Base-by-base conservation (phyloP, 1,140 invertebrate genomes). In the Stenopsyche tienmushanensis region DNA sequence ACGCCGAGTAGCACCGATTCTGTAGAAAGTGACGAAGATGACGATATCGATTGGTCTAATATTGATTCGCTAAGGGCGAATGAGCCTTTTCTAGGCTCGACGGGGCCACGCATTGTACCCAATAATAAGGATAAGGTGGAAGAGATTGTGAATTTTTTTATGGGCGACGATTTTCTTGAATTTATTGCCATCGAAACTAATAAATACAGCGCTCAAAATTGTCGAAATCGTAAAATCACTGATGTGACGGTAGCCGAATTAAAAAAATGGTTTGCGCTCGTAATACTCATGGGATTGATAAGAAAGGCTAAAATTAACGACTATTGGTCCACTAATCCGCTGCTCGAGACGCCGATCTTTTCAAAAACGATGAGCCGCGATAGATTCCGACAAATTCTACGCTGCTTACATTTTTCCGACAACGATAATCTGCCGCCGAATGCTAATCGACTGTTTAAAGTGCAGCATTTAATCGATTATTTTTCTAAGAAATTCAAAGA, bases 281-380 rank as follows among this genome's bases (percentile, higher is more conserved):
- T 71, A 60, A 59, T 72, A 17, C 55, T 72, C 26, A 72, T 72
- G 68, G 71, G 69, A 65, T 39, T 49, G 65, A 62, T 71, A 26
- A 54, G 62, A 42, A 72, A 72, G 45, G 50, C 69, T 49, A 64
- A n/a, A 50, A 70, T 70, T 3, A 64, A 70, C 20, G 69, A 73
- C 44, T 73, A 74, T 68, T 74, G 69, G 72, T 71, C 72, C 13
- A 72, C 64, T 1, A 63, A 70, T 63, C 60, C 42, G 7, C 34
- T 63, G 9, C 65, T 70, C 45, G 54, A 73, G 60, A 72, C 71
- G 9, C 71, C 70, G 49, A 65, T 71, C 45, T 73, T 72, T 69
- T 42, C 62, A 1, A 68, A 69, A 66, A 70, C 68, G n/a, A 71
- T 72, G 65, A 66, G 60, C 29, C 53, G 71, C 9, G 59, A 73